Evolutionary conservation across 2,113 vertebrate species (phyloP), one percentile per base, ranked within the genome.

Genomic region (Zosterops lateralis): DNA sequence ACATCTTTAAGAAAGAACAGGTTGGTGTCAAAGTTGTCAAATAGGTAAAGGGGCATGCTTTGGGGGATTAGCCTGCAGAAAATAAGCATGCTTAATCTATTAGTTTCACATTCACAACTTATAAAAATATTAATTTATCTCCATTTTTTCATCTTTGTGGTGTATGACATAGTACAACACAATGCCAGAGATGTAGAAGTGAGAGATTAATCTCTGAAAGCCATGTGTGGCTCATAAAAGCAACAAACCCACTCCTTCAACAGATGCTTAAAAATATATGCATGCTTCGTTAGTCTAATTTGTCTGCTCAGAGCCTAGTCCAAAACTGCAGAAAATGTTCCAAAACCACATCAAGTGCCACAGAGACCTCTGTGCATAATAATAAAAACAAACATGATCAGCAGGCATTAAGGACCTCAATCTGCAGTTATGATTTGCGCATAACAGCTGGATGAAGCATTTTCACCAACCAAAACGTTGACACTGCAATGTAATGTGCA

Each of bases 301-400:
- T 85, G 82, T 80, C 95, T 38, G 74, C 77, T 72, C 31, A 28
- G 72, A 76, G 76, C 36, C n/a, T n/a, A n/a, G n/a, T n/a, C n/a
- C 87, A 84, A 95, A 94, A 86, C 36, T 40, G 70, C 36, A 79
- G 56, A 97, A 84, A 66, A 68, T 34, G 58, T 92, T 96, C 89
- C 95, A 95, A 96, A 97, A 93, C 96, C 97, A 97, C 95, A 97
- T 97, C 95, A 97, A 96, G 76, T 53, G 50, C 71, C 28, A 71
- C 26, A 1, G 73, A 70, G 87, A 84, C 93, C 14, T 32, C 87
- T 42, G 68, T 75, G 90, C 25, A 77, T 93, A 96, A 96, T 92
- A 96, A 96, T 82, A 95, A 96, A 97, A 97, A 82, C 93, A 97
- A 97, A 97, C 96, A 97, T 8, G 38, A 97, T 96, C 97, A 97